These are phyloP conservation scores for Helogale parvula DNA, from an alignment of 2,113 vertebrate species.

Conservation along the genomic window DNA sequence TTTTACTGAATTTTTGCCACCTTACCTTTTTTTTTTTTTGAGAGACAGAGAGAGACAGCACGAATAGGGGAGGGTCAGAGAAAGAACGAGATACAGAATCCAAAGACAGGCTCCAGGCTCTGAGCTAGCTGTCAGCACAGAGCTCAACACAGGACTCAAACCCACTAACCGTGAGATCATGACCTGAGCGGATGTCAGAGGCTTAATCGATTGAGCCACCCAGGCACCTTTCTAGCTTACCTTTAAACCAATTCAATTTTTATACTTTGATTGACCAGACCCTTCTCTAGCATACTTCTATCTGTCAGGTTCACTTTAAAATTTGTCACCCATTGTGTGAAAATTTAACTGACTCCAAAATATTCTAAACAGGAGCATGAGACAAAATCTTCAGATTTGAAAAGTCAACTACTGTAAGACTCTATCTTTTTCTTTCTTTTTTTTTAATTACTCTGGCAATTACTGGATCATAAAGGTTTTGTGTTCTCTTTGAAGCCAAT, in stretches of 20 bases:
- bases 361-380: background rate
- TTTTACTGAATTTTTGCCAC: background rate
- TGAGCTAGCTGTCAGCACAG: no score
- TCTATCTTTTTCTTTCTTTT: background rate
- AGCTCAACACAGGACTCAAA: no score
- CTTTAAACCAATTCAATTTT: background rate
- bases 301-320: background rate
- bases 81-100: no score
- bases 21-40: background rate
- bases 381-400: background rate
- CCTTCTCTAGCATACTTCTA: background rate
- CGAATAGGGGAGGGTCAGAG: no score
- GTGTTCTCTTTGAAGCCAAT: background rate
- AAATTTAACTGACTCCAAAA: background rate
- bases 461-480: accelerated
- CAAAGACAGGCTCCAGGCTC: no score
- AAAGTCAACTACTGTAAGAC: background rate
- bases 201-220: no score
- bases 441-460: no score
- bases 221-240: no score
- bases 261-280: background rate
- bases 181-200: no score
- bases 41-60: no score
- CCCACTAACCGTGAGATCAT: no score
- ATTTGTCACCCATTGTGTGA: background rate